Evolutionary conservation across 1,140 invertebrate species (phyloP), one percentile per base, ranked within the genome.

Genomic region (Aleiodes sp.): DNA sequence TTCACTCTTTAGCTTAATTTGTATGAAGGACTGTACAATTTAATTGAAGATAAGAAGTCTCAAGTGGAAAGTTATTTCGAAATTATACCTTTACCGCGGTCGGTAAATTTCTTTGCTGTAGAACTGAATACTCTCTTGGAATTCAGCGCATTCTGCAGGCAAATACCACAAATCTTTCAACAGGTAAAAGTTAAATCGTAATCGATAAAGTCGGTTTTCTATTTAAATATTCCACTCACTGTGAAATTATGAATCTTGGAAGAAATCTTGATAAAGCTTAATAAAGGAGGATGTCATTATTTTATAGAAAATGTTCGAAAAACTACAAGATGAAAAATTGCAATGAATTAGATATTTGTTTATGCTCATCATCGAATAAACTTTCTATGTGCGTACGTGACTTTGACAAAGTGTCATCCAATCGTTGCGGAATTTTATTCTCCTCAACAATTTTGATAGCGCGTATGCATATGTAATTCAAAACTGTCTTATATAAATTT

Each of bases 321-420:
- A n/a, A n/a, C 4, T 16, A 52, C 21, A 1, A 21, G 21, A 24
- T n/a, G n/a, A n/a, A n/a, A n/a, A n/a, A n/a, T n/a, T n/a, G n/a
- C 16, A 19, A 52, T 24, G 12, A 52, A 52, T 1, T 10, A 0
- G 16, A 7, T 33, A 21, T 66, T 66, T 31, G 26, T 66, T 57
- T 57, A 65, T 65, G 64, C 26, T 57, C 56, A 66, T 57, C 10
- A 56, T 37, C 21, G 4, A 26, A 19, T 2, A 39, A 24, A 62
- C 64, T 66, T 66, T 66, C 64, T 66, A 66, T 29, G 28, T n/a
- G 28, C 28, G 63, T 35, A 65, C 43, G 43, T 56, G 28, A 31
- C 39, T 33, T 29, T 39, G 46, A 57, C 33, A 31, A 35, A 14
- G 33, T 57, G 28, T 35, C 46, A 57, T 33, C 12, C 43, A 62